Percentiles rank a stretch among this genome's conserved stretches.
These are phyloP conservation scores for Muricea muricata DNA, from an alignment of 92 coral and sea anemone species.

Conservation along the genomic window DNA sequence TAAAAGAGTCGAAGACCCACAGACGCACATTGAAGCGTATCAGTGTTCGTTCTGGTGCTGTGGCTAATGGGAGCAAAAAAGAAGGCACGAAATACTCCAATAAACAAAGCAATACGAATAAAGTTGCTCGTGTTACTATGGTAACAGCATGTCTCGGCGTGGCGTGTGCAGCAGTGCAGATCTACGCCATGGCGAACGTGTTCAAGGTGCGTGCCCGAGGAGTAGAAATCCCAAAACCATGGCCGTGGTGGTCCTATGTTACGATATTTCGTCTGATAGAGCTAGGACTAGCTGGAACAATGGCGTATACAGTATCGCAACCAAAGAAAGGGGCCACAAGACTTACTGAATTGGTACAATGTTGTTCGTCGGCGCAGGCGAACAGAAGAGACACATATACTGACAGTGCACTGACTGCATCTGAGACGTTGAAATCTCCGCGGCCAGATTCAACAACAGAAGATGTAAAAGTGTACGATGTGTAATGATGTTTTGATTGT, in stretches of 20 bases:
- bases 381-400: constrained; percentile 20
- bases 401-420: constrained; percentile 17
- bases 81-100: not conserved
- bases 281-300: constrained; percentile 76
- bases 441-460: too few relatives aligned
- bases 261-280: constrained; percentile 81
- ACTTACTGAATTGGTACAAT: not conserved
- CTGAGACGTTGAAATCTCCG: too few relatives aligned
- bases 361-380: not conserved
- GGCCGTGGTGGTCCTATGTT: constrained; percentile 94
- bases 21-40: constrained; percentile 30
- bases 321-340: constrained; percentile 31
- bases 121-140: constrained; percentile 79
- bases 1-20: constrained; percentile 31
- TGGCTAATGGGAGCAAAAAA: not conserved
- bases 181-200: constrained; percentile 87
- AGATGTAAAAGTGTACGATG: too few relatives aligned
- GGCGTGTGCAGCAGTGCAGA: constrained; percentile 70
- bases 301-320: constrained; percentile 84
- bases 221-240: constrained; percentile 58
- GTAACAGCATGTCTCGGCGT: constrained; percentile 74
- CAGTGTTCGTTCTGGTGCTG: constrained; percentile 15
- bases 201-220: constrained; percentile 45
- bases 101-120: constrained; percentile 50
- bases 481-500: too few relatives aligned